These are phyloP conservation scores for Syrphus vitripennis DNA, from an alignment of 2,888 invertebrate genomes.

Conservation along the genomic window DNA sequence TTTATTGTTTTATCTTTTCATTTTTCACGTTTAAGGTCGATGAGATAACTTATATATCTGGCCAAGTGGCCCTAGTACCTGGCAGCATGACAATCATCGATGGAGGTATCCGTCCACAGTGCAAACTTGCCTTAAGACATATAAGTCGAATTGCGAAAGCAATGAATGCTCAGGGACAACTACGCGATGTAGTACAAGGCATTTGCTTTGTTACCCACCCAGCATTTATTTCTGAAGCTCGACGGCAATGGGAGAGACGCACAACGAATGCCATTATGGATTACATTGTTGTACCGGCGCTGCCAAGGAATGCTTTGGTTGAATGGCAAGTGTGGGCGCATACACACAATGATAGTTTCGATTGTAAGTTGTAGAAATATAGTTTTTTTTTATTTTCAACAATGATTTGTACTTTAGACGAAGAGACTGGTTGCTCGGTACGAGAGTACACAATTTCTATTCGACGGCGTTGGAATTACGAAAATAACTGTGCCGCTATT, in stretches of 20 bases:
- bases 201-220: conserved; percentile 93
- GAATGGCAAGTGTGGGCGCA: conserved; percentile 98
- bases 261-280: conserved; percentile 94
- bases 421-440: conserved; percentile 94
- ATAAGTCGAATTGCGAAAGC: conserved; percentile 91
- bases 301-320: conserved; percentile 90
- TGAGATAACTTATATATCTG: conserved; percentile 92
- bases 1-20: not conserved
- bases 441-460: conserved; percentile 92
- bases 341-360: conserved; percentile 92
- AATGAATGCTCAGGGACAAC: conserved; percentile 87
- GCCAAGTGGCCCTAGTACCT: conserved; percentile 95
- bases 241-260: conserved; percentile 90
- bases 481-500: conserved; percentile 92
- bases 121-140: conserved; percentile 91
- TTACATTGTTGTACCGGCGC: conserved; percentile 90
- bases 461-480: conserved; percentile 93
- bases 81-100: conserved; percentile 88
- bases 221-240: conserved; percentile 87
- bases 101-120: conserved; percentile 91
- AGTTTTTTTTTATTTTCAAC: not conserved
- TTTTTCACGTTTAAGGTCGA: conserved; percentile 84
- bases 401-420: conserved; percentile 83
- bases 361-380: conserved; percentile 84
- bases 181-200: conserved; percentile 92